Base-by-base conservation (phyloP, 2,797 vertebrate genomes). In the Odontamblyopus lacepedii region DNA sequence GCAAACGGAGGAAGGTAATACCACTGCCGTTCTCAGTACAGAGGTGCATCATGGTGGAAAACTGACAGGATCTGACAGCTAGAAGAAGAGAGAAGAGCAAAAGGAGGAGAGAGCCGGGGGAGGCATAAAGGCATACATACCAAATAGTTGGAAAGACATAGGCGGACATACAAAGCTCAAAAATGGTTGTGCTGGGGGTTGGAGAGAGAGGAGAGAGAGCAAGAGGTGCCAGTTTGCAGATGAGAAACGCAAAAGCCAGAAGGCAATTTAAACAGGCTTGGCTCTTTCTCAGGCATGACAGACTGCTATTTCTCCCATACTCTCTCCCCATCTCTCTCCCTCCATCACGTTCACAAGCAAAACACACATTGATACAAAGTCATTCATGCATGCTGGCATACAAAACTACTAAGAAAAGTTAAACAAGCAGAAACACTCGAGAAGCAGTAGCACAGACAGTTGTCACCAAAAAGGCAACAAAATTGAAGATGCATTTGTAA, bases 201-300 rank as follows among this genome's bases (percentile, higher is more conserved):
- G 30, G 62, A 55, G 63, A 63, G 64, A 68, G 55, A 57, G 23
- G 11, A 35, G 67, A 41, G 72, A 80, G 79, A 87, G 78, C 70
- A 81, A 87, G 85, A 85, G 84, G 84, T 89, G 87, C 91, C 90
- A 90, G 89, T 91, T 91, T 93, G 89, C 91, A 92, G 90, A 92
- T 92, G 91, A 93, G 90, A 90, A 85, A 80, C 87, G 88, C 86
- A 89, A 88, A 92, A 91, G 87, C 90, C 91, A 92, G 91, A 90
- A 91, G 90, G 90, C 91, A 91, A 93, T 93, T 92, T 93, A 91
- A 92, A 91, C 90, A 92, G 88, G 87, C 90, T 93, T 91, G 92
- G 92, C 91, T 91, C 85, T 78, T 86, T 90, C 89, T 91, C 87
- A 92, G 90, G 85, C 91, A 91, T 93, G 91, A 92, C 92, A 91